Base-by-base conservation (phyloP, 35 echinoderm and acorn worm species). In the Apostichopus californicus region DNA sequence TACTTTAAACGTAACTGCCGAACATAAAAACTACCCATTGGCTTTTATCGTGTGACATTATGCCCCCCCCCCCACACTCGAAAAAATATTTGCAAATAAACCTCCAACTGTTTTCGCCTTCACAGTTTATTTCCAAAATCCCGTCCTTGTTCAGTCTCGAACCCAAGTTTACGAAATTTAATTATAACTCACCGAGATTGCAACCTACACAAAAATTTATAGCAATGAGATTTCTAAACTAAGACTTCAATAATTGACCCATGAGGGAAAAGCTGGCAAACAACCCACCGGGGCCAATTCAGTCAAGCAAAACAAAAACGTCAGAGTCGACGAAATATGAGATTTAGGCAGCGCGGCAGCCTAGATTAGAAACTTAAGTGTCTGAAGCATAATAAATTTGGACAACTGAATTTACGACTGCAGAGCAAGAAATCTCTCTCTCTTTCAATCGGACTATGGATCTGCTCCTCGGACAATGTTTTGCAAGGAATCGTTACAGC, bases 201-300 rank as follows among this genome's bases (percentile, higher is more conserved):
- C 64, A 68, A 68, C 64, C 64, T 68, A 68, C 64, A 68, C 64
- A 68, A 68, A 68, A 68, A 68, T 68, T 68, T 68, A 68, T 68
- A 18, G 64, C 64, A 68, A 68, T 68, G 64, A 68, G 64, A 68
- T 68, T 68, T 68, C 64, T 18, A 68, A 68, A 68, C 64, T 68
- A 68, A 68, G 64, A 68, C 64, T 11, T 68, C 64, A 68, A 46
- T 46, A 46, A 68, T 68, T 68, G 64, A 68, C 64, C 64, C 64
- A 68, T 68, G 64, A 68, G 64, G 64, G 34, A 46, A 68, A 68
- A 68, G 6, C 64, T 68, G 64, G 64, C 64, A 68, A 68, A 68
- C 64, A 68, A 68, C 64, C 64, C 64, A 68, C 64, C 64, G 64
- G 64, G 64, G 11, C 64, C 64, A 18, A 68, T 68, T 68, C 64